phyloP scores from a whole-genome alignment of 2,888 invertebrate genomes.

The Drosophila tanythrix region DNA sequence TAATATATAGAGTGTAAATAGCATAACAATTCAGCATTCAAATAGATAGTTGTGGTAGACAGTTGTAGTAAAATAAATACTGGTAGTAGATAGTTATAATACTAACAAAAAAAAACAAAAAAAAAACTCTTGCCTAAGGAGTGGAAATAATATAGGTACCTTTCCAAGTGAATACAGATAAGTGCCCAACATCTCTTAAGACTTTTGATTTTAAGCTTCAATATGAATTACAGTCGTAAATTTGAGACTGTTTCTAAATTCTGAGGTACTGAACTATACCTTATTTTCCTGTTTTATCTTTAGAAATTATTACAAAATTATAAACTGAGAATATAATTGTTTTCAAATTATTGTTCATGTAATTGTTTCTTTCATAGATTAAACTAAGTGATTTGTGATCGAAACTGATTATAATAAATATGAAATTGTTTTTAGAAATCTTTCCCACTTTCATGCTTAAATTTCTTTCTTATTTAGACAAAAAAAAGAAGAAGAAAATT shows the following conservation, averaged over 20 bases:
- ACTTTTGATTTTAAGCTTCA: not conserved
- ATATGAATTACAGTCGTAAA: not conserved
- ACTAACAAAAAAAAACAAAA: not conserved
- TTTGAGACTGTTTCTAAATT: not conserved
- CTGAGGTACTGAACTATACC: not conserved
- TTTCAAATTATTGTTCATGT: not conserved
- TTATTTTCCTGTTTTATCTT: not conserved
- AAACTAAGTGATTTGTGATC: not conserved
- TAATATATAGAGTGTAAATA: slow-evolving; percentile 4
- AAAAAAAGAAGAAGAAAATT: not conserved
- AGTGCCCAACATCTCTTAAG: not conserved
- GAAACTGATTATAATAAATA: not conserved
- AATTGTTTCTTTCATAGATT: not conserved
- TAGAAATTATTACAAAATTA: not conserved
- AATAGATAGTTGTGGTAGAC: not conserved
- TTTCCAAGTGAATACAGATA: not conserved
- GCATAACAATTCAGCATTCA: slow-evolving; percentile 7
- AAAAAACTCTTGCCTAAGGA: not conserved
- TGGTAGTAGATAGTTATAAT: not conserved
- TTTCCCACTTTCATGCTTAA: not conserved
- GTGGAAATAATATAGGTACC: not conserved
- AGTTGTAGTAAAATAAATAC: not conserved
- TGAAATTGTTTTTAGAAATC: not conserved
- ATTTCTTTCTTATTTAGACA: not conserved
- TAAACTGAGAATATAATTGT: not conserved